A percentile compares a stretch with the other conserved stretches of the same genome.
These are phyloP conservation scores for Narcine bancroftii DNA, from an alignment of 2,113 vertebrate genomes.

Conservation along the genomic window DNA sequence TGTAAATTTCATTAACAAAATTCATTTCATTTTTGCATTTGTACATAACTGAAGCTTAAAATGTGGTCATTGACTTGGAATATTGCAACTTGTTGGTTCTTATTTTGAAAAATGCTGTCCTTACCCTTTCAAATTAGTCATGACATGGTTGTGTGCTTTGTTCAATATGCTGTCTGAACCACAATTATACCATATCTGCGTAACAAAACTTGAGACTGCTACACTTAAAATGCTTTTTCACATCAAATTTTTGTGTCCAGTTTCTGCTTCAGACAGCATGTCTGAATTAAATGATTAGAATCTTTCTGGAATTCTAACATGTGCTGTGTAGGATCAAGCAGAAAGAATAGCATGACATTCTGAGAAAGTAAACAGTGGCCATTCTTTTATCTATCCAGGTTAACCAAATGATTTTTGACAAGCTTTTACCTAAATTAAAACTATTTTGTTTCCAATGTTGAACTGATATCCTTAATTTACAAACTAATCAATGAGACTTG, in stretches of 20 bases:
- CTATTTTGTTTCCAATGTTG: background rate
- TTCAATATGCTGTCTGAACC: background rate
- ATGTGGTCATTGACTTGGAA: background rate
- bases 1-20: background rate
- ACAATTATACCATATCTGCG: background rate
- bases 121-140: background rate
- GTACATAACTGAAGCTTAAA: conserved; percentile 5
- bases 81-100: background rate
- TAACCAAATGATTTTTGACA: background rate
- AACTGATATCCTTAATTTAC: background rate
- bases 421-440: background rate
- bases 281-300: background rate
- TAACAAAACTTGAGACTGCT: background rate
- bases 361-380: background rate
- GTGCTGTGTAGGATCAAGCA: background rate
- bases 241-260: background rate
- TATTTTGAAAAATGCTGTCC: background rate
- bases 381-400: background rate
- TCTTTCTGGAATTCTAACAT: background rate
- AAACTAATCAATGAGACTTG: background rate
- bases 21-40: background rate
- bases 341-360: background rate
- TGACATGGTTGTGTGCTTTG: background rate
- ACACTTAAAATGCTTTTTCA: too few relatives aligned
- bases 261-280: background rate